Evolutionary conservation across 2,113 vertebrate genomes (phyloP), one percentile per base, ranked within the genome.

Genomic region (Egretta garzetta): DNA sequence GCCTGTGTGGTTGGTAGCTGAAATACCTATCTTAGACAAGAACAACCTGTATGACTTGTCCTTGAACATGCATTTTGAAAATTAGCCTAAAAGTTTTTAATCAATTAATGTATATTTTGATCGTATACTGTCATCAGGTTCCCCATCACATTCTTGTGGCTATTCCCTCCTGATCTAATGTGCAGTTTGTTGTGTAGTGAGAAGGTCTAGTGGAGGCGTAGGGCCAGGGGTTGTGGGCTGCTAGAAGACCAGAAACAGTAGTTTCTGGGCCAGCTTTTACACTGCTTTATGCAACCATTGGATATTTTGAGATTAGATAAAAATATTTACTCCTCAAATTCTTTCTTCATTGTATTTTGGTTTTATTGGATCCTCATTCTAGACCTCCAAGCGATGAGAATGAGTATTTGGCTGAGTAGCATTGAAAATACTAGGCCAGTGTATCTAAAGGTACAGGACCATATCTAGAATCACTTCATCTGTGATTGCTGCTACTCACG

Each of bases 391-490:
- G 21, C 56, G 17, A 66, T 73, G 15, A 32, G 28, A 37, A 28
- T 0, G 2, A 55, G 1, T 49, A 35, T 47, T 81, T 71, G 56
- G 16, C 23, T 15, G 41, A 39, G 14, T 28, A 35, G 7, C 58
- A 20, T 8, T 73, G 70, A 39, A 63, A 59, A 49, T 55, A 26
- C 5, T 9, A 22, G 41, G 24, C 33, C 71, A 13, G 17, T 47
- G 27, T 33, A 4, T 12, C 14, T 35, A 14, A 74, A 67, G 22
- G 24, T 52, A 26, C 2, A 56, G 63, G 24, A 8, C 24, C 1
- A 0, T 66, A 35, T 47, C 16, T 59, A 32, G 43, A 53, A 32
- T 5, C 13, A 7, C 32, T 71, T 60, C 0, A 14, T 27, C 10
- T 60, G 30, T 64, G 49, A 3, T 22, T 77, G 15, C 47, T 60